phyloP scores from a whole-genome alignment of 2,113 vertebrate genomes.

The Cinclus cinclus region DNA sequence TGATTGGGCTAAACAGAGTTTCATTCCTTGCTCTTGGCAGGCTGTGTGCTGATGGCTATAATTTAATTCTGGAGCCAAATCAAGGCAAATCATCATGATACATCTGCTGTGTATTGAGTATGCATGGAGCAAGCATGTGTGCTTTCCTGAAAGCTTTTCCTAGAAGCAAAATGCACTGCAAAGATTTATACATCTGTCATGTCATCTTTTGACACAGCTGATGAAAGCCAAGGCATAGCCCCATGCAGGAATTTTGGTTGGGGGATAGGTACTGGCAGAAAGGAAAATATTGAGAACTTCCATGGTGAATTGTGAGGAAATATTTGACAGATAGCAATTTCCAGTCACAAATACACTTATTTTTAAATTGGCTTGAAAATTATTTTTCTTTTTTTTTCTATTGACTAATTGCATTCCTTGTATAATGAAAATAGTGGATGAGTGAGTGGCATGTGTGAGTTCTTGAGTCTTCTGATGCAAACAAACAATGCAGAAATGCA shows the following conservation, averaged over 20 bases:
- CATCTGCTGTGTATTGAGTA: constrained; percentile 48
- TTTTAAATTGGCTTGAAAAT: not conserved
- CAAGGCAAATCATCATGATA: constrained; percentile 29
- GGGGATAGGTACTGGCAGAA: not conserved
- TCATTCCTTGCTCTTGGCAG: constrained; percentile 13
- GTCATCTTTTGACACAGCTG: not conserved
- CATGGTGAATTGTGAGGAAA: not conserved
- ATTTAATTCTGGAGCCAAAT: constrained; percentile 59
- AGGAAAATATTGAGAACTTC: not conserved
- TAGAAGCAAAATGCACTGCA: constrained; percentile 31
- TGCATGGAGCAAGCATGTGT: not conserved
- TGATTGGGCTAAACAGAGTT: not conserved
- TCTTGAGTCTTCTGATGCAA: not conserved
- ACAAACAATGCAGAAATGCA: not conserved
- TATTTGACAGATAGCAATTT: not conserved
- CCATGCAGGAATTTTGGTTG: not conserved
- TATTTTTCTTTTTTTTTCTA: not conserved
- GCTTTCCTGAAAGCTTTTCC: constrained; percentile 40
- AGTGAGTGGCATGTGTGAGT: not conserved
- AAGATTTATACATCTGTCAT: constrained; percentile 15
- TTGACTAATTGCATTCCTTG: not conserved
- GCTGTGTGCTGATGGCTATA: constrained; percentile 22
- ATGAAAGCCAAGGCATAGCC: constrained; percentile 8
- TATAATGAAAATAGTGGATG: not conserved
- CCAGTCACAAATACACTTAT: not conserved